Evolutionary conservation across 2,888 invertebrate genomes (phyloP).

Genomic region (Stenichneumon culpator): DNA sequence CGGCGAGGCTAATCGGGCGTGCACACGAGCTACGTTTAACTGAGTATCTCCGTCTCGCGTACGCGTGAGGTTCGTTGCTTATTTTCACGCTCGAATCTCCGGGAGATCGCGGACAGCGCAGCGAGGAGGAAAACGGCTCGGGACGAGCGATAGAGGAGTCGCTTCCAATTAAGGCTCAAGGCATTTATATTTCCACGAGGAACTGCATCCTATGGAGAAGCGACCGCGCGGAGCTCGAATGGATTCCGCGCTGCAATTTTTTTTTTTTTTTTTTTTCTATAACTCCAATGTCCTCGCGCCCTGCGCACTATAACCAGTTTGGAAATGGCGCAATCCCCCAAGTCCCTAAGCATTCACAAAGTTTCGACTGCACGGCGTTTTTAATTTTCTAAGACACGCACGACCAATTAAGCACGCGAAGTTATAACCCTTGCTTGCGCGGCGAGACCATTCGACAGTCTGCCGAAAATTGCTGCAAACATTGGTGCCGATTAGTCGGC

Average conservation of each 20-base stretch:
- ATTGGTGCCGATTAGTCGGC: neutral
- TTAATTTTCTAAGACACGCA: conserved; percentile 19
- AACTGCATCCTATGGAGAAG: conserved; percentile 35
- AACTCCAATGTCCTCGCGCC: neutral
- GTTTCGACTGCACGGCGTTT: neutral
- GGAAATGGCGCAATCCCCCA: conserved; percentile 1
- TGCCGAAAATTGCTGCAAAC: conserved; percentile 15
- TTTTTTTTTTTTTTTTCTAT: conserved; percentile 2
- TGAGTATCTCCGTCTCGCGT: neutral
- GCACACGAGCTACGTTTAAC: conserved; percentile 26
- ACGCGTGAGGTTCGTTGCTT: conserved; percentile 5
- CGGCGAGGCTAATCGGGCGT: conserved; percentile 46
- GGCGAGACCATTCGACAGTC: neutral
- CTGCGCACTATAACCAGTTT: conserved; percentile 16
- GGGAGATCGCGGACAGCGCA: conserved; percentile 10
- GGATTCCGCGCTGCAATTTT: conserved; percentile 14
- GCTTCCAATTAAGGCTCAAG: conserved; percentile 67
- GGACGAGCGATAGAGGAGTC: conserved; percentile 53
- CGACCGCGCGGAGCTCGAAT: conserved; percentile 39
- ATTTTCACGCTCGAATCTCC: conserved; percentile 24
- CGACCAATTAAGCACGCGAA: conserved; percentile 21
- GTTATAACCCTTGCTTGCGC: conserved; percentile 6
- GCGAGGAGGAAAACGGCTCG: neutral
- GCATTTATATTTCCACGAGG: conserved; percentile 57
- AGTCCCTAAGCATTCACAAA: conserved; percentile 4